Base-by-base conservation (phyloP, 2,113 vertebrate species). In the Nyctibius bracteatus region DNA sequence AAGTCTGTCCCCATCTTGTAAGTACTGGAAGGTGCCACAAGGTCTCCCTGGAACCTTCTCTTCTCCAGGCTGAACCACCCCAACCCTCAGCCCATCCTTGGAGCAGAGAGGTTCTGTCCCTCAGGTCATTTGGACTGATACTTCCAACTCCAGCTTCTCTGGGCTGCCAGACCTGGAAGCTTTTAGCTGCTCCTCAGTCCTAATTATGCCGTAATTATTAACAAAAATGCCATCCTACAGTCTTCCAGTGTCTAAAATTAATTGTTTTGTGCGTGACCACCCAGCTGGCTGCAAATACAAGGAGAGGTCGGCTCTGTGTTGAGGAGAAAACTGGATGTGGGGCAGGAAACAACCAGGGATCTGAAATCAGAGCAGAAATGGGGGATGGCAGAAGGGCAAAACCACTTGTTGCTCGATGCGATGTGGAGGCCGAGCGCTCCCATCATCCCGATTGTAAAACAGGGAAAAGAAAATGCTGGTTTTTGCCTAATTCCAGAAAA, bases 301-400 rank as follows among this genome's bases (percentile, higher is more conserved):
- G 49, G 6, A 22, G 47, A 17, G 44, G 33, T 13, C 4, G 6
- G 49, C 8, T 17, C 46, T 4, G 33, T 5, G 5, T 18, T 0
- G 6, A 3, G 3, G 28, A 10, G 37, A 13, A 35, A 28, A 18
- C 12, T 3, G 9, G n/a, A 10, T 4, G 1, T 8, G 2, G 16
- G 30, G 47, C 54, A 22, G 55, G 62, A 55, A 27, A 12, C 30
- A 23, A 61, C 52, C 12, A 1, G 57, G 12, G 31, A 33, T 22
- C 21, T 31, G 17, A 15, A 43, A 27, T 10, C 19, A 28, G 65
- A 65, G 23, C 66, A 3, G 44, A 52, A 73, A 21, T 2, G 19
- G 43, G 20, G 20, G 4, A 8, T 1, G 14, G 28, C 33, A 4
- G 12, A 37, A 58, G 52, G 66, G 37, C 13, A 16, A 15, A 77